These are phyloP conservation scores for Reticulitermes lucifugus DNA, from an alignment of 2,888 invertebrate genomes.

Conservation along the genomic window DNA sequence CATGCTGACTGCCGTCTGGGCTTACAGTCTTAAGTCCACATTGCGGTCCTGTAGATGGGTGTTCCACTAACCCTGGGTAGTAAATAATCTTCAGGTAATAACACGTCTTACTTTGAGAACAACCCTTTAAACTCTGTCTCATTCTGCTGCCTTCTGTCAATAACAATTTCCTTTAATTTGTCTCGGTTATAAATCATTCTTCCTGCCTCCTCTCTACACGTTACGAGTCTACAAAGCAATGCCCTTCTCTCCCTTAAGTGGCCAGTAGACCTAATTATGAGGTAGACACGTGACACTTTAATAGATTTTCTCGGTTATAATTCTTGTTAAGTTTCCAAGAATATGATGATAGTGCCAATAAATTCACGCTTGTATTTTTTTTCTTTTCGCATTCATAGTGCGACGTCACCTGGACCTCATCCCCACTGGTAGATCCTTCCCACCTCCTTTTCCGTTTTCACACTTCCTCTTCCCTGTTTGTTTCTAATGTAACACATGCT, in stretches of 20 bases:
- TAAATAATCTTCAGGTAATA: no score
- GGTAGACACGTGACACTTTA: background rate
- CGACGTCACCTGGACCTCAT: no score
- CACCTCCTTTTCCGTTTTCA: no score
- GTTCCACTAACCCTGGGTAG: no score
- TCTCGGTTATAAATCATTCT: background rate
- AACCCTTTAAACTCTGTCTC: background rate
- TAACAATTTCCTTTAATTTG: background rate
- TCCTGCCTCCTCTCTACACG: background rate
- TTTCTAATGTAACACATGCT: no score
- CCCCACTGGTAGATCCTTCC: no score
- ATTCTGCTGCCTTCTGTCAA: background rate
- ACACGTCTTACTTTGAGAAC: background rate
- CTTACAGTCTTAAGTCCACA: no score
- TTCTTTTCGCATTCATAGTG: no score
- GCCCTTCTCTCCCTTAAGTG: background rate
- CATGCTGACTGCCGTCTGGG: no score
- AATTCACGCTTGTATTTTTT: background rate
- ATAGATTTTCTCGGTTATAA: background rate
- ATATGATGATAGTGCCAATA: background rate
- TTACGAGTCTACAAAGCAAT: background rate
- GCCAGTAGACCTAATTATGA: background rate
- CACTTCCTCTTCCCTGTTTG: no score
- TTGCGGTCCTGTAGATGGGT: no score
- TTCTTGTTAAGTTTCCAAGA: background rate